Base-by-base conservation (phyloP, 1,140 invertebrate species). In the Pseudomyrmex dendroicus region DNA sequence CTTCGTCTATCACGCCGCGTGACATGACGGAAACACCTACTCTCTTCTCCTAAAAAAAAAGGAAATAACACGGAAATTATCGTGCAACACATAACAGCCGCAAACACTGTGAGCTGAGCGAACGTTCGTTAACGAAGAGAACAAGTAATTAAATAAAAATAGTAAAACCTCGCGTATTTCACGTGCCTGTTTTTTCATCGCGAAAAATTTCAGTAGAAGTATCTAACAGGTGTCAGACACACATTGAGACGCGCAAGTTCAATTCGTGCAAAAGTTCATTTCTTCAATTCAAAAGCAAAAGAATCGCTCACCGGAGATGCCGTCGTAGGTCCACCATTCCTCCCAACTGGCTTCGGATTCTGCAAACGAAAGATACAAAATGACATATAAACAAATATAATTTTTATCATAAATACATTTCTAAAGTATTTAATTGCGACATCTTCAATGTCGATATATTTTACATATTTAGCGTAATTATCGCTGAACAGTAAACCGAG, bases 251-350 rank as follows among this genome's bases (percentile, higher is more conserved):
- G n/a, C 12, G 8, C 17, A 50, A 2, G 2, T 63, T 62, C 25
- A n/a, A 13, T n/a, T 10, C 25, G 4, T 8, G 13, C 46, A 12
- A 17, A 13, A 59, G 35, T 17, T 17, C 3, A 44, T 22, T 54
- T 2, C 2, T n/a, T n/a, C n/a, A 35, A 56, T 56, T 13, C 17
- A 57, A n/a, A n/a, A 7, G 35, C 52, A 12, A 2, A 17, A 17
- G 59, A 17, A 5, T 22, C 46, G 82, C 91, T 95, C 90, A 96
- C 96, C 96, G 89, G 96, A 96, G 91, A 96, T 96, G 35, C 96
- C 96, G 85, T 96, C 96, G 91, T 96, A 96, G 2, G 96, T 96
- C 96, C 96, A 96, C 96, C 96, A 96, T 87, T 96, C 95, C 83
- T 96, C 96, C 96, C 96, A 96, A 87, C 95, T 95, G 59, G 95